phyloP scores from a whole-genome alignment of 2,113 vertebrate genomes.

The Felis chaus region DNA sequence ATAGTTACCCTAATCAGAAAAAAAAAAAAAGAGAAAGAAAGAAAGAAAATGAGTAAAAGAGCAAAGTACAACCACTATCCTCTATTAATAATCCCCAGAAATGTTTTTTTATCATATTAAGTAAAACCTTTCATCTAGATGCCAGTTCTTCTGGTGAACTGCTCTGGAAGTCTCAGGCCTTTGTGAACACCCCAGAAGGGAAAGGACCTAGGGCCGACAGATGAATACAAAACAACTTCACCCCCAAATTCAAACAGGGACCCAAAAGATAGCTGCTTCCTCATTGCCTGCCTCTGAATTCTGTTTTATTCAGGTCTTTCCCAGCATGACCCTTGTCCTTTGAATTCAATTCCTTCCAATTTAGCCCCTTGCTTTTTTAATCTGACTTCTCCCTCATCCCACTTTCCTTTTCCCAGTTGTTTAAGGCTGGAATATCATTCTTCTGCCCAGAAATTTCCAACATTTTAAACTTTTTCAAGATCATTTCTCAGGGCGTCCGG shows the following conservation, averaged over 20 bases:
- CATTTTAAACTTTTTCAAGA: constrained; percentile 2
- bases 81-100: neutral
- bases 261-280: neutral
- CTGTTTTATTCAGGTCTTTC: neutral
- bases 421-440: neutral
- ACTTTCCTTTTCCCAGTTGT: neutral
- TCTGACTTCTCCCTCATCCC: neutral
- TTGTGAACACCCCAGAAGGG: neutral
- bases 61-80: neutral
- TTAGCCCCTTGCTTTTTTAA: neutral
- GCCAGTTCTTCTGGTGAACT: neutral
- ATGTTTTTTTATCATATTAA: neutral
- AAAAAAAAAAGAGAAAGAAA: neutral
- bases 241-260: neutral
- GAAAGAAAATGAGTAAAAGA: neutral
- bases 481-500: too few relatives aligned
- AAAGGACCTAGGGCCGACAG: neutral
- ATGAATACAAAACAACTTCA: neutral
- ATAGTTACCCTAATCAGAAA: neutral
- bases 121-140: neutral
- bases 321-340: neutral
- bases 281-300: neutral
- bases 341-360: neutral
- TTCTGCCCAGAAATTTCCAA: neutral
- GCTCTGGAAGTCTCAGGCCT: neutral